Base-by-base conservation (phyloP, 2,888 invertebrate species). In the Lithophane semibrunnea region DNA sequence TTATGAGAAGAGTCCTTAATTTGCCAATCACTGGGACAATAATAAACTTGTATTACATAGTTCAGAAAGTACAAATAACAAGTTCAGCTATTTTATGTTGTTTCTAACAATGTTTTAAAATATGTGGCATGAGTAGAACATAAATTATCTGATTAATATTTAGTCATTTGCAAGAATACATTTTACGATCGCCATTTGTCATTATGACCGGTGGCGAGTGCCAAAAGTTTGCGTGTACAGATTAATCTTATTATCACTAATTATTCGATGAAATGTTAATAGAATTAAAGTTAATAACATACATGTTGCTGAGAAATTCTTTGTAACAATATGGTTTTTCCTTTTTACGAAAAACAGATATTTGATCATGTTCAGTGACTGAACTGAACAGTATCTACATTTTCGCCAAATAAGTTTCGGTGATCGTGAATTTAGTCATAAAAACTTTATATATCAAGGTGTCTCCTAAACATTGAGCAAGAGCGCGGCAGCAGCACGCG, bases 101-200 rank as follows among this genome's bases (percentile, higher is more conserved):
- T 65, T 58, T 70, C 56, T 13, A 49, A 82, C 63, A 58, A 47
- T 69, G 66, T 52, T 47, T 12, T 37, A 58, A 44, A 82, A 54
- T 37, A 61, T 61, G 56, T 66, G 56, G 21, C 65, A n/a, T 61
- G 76, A 52, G 76, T 18, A 8, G 52, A 68, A 60, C 72, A 83
- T 83, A 83, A 82, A 72, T 81, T 60, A 72, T 60, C 12, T 60
- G 63, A 79, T 74, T 71, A 70, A 79, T 73, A 58, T 71, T 60
- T 64, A 63, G 79, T 61, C 54, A 71, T 74, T 71, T 60, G 18
- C 70, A 65, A 69, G 49, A 82, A 84, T 65, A 75, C 60, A 66
- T 72, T 84, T 82, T 69, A 84, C 60, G 68, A 80, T 61, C 29
- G 29, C 54, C 44, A 79, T 82, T 82, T 71, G 60, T 79, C 64